Conservation (phyloP, 2,888 invertebrate genomes). For the Neoaliturus tenellus region DNA sequence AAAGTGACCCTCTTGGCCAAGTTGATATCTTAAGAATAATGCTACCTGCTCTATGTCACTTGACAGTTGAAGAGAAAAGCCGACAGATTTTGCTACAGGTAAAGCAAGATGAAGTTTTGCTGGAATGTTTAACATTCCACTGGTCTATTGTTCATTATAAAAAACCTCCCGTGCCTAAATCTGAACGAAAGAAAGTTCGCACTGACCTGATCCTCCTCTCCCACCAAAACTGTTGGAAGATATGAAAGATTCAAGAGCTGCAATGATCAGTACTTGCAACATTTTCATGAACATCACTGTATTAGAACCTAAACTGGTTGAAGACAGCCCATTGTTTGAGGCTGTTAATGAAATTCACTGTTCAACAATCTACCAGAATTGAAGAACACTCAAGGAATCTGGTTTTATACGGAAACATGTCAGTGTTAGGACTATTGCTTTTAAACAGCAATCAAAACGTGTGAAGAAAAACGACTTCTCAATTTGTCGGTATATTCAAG, state of each 20-base stretch:
- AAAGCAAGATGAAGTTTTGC: slow-evolving; percentile 87
- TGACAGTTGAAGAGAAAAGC: slow-evolving; percentile 93
- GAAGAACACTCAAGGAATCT: slow-evolving; percentile 90
- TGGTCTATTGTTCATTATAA: slow-evolving; percentile 93
- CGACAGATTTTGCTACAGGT: slow-evolving; percentile 85
- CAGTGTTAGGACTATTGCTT: slow-evolving; percentile 87
- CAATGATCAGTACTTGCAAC: slow-evolving; percentile 93
- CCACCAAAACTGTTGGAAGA: slow-evolving; percentile 85
- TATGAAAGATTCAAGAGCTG: slow-evolving; percentile 89
- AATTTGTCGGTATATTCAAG: slow-evolving; percentile 92
- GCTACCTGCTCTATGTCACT: slow-evolving; percentile 92
- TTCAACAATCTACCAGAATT: slow-evolving; percentile 90
- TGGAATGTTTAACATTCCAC: slow-evolving; percentile 87
- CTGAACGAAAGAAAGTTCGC: slow-evolving; percentile 85
- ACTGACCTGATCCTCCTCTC: slow-evolving; percentile 85
- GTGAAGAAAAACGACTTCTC: slow-evolving; percentile 93
- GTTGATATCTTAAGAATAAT: slow-evolving; percentile 87
- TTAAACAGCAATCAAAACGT: slow-evolving; percentile 87
- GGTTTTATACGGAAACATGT: slow-evolving; percentile 89
- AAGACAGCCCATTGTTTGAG: slow-evolving; percentile 85
- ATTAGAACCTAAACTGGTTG: slow-evolving; percentile 88
- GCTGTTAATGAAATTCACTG: slow-evolving; percentile 89
- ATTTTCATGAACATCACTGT: slow-evolving; percentile 96
- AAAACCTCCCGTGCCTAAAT: slow-evolving; percentile 86
- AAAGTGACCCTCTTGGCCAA: slow-evolving; percentile 76